Conservation (phyloP, 2,797 vertebrate species). For the Ispidina lecontei region DNA sequence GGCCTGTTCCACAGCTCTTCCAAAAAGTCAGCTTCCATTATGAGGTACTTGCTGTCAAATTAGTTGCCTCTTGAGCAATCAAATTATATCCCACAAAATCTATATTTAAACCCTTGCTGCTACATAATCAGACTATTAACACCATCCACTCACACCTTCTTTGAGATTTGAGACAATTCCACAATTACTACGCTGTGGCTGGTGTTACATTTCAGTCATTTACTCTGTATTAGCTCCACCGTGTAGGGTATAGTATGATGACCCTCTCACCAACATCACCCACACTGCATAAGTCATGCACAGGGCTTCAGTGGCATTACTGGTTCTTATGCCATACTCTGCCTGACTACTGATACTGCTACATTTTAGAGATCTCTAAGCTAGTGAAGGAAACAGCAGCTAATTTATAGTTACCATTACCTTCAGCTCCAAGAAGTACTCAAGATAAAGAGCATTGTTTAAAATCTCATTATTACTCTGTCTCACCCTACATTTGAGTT, state of each 20-base stretch:
- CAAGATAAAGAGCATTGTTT: not conserved
- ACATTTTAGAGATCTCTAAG: not conserved
- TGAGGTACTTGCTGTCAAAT: not conserved
- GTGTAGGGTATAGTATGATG: conserved; percentile 4
- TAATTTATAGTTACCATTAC: rapidly evolving
- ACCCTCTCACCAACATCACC: not conserved
- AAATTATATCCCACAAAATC: not conserved
- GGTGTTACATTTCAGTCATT: not conserved
- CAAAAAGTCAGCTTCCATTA: not conserved
- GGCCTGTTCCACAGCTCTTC: not conserved
- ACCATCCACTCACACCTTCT: conserved; percentile 13
- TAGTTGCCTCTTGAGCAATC: not conserved
- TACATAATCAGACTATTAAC: conserved; percentile 37
- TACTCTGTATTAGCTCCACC: conserved; percentile 29
- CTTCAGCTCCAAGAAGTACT: not conserved
- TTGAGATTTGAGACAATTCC: conserved; percentile 38
- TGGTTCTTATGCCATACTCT: not conserved
- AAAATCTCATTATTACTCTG: not conserved
- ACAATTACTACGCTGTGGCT: not conserved
- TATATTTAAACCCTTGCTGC: conserved; percentile 25
- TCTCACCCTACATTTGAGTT: not conserved
- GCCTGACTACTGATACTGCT: not conserved
- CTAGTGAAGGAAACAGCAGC: not conserved
- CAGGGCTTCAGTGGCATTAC: not conserved
- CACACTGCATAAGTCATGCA: not conserved